Percentiles rank a stretch among this genome's conserved stretches.
These are phyloP conservation scores for Saccostrea echinata DNA, from an alignment of 1,140 invertebrate species.

Conservation along the genomic window DNA sequence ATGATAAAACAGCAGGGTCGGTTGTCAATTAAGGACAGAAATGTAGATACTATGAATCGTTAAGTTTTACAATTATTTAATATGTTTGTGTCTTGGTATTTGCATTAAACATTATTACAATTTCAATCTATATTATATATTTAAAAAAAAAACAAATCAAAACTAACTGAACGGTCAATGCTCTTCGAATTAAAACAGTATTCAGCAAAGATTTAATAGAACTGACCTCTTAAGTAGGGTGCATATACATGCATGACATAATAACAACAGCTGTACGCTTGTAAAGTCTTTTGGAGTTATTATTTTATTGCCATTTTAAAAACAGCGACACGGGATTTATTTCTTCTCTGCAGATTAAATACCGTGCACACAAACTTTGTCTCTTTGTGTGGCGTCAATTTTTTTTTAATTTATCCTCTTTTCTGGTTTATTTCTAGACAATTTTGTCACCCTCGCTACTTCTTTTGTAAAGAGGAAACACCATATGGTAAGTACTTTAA, in stretches of 20 bases:
- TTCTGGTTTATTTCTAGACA: no score
- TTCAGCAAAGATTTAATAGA: neutral
- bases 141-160: neutral
- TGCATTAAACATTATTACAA: neutral
- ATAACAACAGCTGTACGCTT: neutral
- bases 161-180: neutral
- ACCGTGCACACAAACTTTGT: neutral
- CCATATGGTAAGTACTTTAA: no score
- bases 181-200: neutral
- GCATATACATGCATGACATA: neutral
- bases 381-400: neutral
- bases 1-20: no score
- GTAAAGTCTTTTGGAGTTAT: neutral
- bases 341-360: slow-evolving; percentile 1
- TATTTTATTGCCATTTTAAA: slow-evolving; percentile 18
- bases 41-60: no score
- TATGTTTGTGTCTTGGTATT: no score
- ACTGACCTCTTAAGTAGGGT: neutral
- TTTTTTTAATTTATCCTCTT: no score
- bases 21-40: no score
- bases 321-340: neutral
- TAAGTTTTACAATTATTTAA: no score
- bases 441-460: no score
- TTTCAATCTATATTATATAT: no score
- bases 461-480: no score